Base-by-base conservation (phyloP, 2,797 vertebrate species). In the Oreortyx pictus region DNA sequence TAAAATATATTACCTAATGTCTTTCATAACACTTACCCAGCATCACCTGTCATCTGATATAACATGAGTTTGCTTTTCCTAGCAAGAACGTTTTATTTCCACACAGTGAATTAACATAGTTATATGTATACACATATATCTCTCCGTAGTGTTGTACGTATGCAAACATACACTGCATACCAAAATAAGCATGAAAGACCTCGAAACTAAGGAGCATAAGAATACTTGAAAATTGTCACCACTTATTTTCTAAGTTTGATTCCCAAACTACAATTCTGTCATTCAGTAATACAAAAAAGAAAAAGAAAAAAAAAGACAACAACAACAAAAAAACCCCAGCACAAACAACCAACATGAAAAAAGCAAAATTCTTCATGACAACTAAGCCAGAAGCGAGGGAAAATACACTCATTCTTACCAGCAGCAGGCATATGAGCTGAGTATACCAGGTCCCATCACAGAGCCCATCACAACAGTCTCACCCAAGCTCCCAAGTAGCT, bases 301-400 rank as follows among this genome's bases (percentile, higher is more conserved):
- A 12, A 56, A 52, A 29, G 15, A 54, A 54, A 15, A 31, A 50
- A 27, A 12, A 19, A 11, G 17, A 52, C 15, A 29, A 31, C 29
- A 49, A 49, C 47, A 3, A 41, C 4, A 80, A 49, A 12, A 47
- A 46, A 46, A 22, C 9, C 37, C 9, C 37, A 37, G 22, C 46
- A 43, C 15, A 46, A 46, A 9, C 10, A 15, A 49, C 49, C 39
- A 41, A 41, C 43, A 43, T 8, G 64, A 43, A 15, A 47, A 37
- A 3, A 15, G 6, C 57, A 31, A 61, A 78, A 90, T 54, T 8
- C 6, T 79, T 3, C 5, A 49, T 4, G 15, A 54, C 0, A 0
- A 33, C 9, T 0, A 0, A 86, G 22, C 31, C 20, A 33, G 31
- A 19, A 11, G 7, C 6, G 5, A n/a, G 7, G 7, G n/a, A 33